These are phyloP conservation scores for Aphidius colemani DNA, from an alignment of 2,888 invertebrate genomes.

Conservation along the genomic window DNA sequence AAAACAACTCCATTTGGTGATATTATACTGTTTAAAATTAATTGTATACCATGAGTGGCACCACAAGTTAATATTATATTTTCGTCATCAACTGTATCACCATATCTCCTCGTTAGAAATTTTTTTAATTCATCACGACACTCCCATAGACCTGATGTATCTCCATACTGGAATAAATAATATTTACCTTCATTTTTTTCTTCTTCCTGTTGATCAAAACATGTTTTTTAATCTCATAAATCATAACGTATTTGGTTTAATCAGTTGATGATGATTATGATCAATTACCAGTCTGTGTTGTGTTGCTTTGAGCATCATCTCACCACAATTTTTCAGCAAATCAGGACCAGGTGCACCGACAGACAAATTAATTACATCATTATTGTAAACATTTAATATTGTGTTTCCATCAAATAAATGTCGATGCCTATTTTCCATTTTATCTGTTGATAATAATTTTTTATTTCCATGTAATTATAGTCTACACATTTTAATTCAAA, in stretches of 20 bases:
- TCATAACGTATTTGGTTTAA: not conserved
- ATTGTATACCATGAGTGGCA: constrained; percentile 66
- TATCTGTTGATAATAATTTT: not conserved
- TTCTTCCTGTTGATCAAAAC: constrained; percentile 43
- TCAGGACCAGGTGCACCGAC: constrained; percentile 66
- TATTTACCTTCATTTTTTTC: constrained; percentile 54
- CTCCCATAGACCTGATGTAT: constrained; percentile 62
- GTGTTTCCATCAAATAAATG: constrained; percentile 62
- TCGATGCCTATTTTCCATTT: constrained; percentile 39
- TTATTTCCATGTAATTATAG: too few relatives aligned
- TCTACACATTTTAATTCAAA: too few relatives aligned
- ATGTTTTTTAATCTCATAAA: not conserved
- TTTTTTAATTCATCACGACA: constrained; percentile 61
- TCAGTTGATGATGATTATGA: not conserved
- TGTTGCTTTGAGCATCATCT: constrained; percentile 61
- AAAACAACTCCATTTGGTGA: constrained; percentile 65
- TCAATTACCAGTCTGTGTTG: constrained; percentile 59
- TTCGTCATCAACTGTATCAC: constrained; percentile 58
- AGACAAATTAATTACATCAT: constrained; percentile 60
- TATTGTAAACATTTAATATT: constrained; percentile 61
- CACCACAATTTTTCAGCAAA: constrained; percentile 59
- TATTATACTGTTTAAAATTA: constrained; percentile 64
- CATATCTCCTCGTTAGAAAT: constrained; percentile 61
- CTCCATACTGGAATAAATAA: constrained; percentile 64
- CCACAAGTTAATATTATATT: constrained; percentile 67